These are phyloP conservation scores for Danio albolineatus DNA, from an alignment of 2,797 vertebrate species.

Conservation along the genomic window DNA sequence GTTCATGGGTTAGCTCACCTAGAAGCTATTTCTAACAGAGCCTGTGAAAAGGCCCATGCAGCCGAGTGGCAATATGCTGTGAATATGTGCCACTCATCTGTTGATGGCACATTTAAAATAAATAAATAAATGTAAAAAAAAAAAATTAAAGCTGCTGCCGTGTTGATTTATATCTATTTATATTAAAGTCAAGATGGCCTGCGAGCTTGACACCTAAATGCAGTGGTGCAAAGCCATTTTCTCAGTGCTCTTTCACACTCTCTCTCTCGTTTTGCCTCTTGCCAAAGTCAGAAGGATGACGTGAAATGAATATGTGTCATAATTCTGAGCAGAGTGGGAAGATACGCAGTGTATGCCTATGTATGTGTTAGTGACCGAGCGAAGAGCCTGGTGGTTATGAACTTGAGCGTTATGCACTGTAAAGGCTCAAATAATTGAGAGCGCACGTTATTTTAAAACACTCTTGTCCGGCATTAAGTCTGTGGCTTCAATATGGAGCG, in stretches of 20 bases:
- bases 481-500: constrained; percentile 77
- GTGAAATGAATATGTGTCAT: constrained; percentile 81
- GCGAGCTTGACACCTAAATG: constrained; percentile 79
- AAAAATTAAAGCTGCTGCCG: constrained; percentile 63
- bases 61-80: constrained; percentile 80
- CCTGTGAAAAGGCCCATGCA: constrained; percentile 73
- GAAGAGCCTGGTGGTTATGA: constrained; percentile 67
- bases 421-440: constrained; percentile 79
- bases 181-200: constrained; percentile 84
- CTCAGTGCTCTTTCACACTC: constrained; percentile 54
- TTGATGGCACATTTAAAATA: constrained; percentile 72
- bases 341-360: constrained; percentile 69
- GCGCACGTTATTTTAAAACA: constrained; percentile 78
- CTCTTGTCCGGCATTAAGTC: constrained; percentile 75
- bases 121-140: constrained; percentile 42
- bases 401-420: constrained; percentile 73
- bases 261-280: constrained; percentile 57
- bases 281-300: constrained; percentile 81
- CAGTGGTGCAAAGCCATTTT: constrained; percentile 76
- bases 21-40: constrained; percentile 77
- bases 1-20: constrained; percentile 76
- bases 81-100: constrained; percentile 79
- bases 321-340: constrained; percentile 75
- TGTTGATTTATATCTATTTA: constrained; percentile 87
- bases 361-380: constrained; percentile 48